Conservation (phyloP, 37 sponge, comb jelly and placozoan species). For the Diacarnus erythraeanus region DNA sequence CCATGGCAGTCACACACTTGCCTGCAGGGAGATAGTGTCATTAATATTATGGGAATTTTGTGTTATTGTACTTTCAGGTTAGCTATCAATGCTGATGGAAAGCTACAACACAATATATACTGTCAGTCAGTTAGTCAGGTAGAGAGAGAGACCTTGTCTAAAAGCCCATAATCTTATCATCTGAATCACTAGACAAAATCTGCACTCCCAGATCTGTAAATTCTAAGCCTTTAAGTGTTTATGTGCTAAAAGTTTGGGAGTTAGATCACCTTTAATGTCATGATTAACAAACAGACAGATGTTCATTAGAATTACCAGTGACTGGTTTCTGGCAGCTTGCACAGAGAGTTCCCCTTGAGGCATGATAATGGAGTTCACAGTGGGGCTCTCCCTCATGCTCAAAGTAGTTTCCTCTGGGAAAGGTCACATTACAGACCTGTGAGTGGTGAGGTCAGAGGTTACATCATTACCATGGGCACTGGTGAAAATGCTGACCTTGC, state of each 20-base stretch:
- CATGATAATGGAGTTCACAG: constrained; percentile 98
- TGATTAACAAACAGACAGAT: not conserved
- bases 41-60: too few relatives aligned
- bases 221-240: too few relatives aligned
- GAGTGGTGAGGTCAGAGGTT: not conserved
- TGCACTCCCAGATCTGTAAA: too few relatives aligned
- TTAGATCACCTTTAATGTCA: too few relatives aligned
- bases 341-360: constrained; percentile 87
- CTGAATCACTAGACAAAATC: too few relatives aligned
- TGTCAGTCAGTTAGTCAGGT: not conserved
- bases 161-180: too few relatives aligned
- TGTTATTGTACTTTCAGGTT: too few relatives aligned
- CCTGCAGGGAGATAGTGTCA: constrained; percentile 18
- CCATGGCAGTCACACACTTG: constrained; percentile 92
- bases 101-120: too few relatives aligned
- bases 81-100: too few relatives aligned
- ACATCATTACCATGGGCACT: too few relatives aligned
- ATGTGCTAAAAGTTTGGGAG: too few relatives aligned
- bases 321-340: constrained; percentile 94
- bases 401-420: constrained; percentile 90
- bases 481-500: constrained; percentile 82
- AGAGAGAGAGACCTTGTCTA: not conserved
- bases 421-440: constrained; percentile 87
- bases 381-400: constrained; percentile 95
- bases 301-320: constrained; percentile 38